A percentile compares a stretch with the other conserved stretches of the same genome.
Evolutionary conservation across 1,140 invertebrate genomes (phyloP).

Genomic region (Trichonephila clavata): DNA sequence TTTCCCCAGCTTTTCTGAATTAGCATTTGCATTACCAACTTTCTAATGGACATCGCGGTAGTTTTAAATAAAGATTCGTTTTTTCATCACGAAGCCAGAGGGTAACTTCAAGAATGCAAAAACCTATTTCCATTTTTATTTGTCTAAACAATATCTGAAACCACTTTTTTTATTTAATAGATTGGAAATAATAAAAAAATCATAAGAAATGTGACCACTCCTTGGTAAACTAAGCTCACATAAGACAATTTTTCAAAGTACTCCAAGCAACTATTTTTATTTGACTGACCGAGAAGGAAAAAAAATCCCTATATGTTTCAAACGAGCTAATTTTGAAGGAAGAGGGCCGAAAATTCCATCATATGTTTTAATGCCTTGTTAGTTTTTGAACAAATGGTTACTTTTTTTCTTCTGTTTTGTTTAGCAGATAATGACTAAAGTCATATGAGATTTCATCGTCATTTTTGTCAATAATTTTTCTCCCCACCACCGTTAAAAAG

Average conservation of each 20-base stretch:
- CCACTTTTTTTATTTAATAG: too few relatives aligned
- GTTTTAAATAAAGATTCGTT: too few relatives aligned
- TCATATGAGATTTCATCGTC: not conserved
- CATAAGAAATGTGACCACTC: conserved; percentile 2
- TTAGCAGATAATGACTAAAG: not conserved
- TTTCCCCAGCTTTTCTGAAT: too few relatives aligned
- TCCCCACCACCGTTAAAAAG: not conserved
- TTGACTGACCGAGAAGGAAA: not conserved
- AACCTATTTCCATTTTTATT: too few relatives aligned
- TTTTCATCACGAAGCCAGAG: too few relatives aligned
- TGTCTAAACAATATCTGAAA: too few relatives aligned
- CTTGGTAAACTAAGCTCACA: not conserved
- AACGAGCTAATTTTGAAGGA: conserved; percentile 21
- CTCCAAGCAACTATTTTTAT: conserved; percentile 1
- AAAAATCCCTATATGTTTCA: not conserved
- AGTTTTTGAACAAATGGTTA: conserved; percentile 34
- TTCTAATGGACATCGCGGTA: too few relatives aligned
- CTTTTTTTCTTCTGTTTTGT: not conserved
- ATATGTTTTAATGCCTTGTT: conserved; percentile 69
- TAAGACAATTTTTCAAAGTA: conserved; percentile 37
- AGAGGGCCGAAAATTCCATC: conserved; percentile 42
- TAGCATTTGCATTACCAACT: too few relatives aligned
- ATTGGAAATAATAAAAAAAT: not conserved
- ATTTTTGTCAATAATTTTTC: not conserved
- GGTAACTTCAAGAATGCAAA: too few relatives aligned